Conservation (phyloP, 1,140 invertebrate genomes). For the Cryptotermes secundus region DNA sequence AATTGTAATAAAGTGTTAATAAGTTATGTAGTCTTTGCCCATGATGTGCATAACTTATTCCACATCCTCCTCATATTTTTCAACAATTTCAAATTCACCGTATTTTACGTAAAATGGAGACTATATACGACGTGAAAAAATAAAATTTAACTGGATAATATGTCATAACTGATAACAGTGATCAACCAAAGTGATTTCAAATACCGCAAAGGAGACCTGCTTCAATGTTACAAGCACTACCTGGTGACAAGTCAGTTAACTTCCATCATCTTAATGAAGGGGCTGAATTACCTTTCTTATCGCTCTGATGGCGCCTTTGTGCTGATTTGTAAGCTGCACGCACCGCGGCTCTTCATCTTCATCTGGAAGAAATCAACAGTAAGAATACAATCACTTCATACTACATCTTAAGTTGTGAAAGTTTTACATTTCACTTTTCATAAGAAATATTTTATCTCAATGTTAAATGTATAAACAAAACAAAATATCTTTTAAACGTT, state of each 20-base stretch:
- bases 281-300: constrained; percentile 78
- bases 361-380: constrained; percentile 48
- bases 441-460: not conserved
- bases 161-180: no score
- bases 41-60: no score
- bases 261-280: not conserved
- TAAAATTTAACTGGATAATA: no score
- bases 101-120: no score
- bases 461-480: not conserved
- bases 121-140: no score
- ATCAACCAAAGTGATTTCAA: no score
- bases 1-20: no score
- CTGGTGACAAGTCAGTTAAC: not conserved
- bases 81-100: no score
- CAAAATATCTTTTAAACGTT: not conserved
- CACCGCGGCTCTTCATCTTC: constrained; percentile 74
- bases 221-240: not conserved
- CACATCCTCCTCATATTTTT: no score
- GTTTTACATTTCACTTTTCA: no score
- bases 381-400: not conserved
- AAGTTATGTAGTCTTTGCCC: no score
- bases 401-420: not conserved
- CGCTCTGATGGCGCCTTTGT: constrained; percentile 89
- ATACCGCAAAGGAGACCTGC: no score
- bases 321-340: constrained; percentile 76